Evolutionary conservation across 1,140 invertebrate species (phyloP).

Genomic region (Rhagoletis pomonella): DNA sequence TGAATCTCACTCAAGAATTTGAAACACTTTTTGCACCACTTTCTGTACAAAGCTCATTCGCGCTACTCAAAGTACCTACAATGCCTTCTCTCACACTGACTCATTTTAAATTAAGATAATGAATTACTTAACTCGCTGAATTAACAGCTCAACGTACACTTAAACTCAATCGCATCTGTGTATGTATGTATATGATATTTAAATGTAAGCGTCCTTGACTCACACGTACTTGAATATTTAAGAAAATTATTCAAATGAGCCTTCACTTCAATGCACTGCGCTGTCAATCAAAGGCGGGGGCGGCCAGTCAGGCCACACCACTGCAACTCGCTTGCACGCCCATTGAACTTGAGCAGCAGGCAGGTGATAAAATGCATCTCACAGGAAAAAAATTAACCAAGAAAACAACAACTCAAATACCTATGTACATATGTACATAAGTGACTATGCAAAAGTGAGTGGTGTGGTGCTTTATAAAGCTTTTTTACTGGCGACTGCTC

Average conservation of each 20-base stretch:
- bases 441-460: slow-evolving; percentile 13
- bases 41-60: no score
- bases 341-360: slow-evolving; percentile 17
- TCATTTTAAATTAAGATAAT: background rate
- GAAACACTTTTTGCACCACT: no score
- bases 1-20: no score
- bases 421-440: background rate
- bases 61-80: no score
- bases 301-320: background rate
- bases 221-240: slow-evolving; percentile 22
- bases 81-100: no score
- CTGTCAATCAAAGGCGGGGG: background rate
- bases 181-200: background rate
- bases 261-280: slow-evolving; percentile 7
- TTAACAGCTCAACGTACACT: background rate
- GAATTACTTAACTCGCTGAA: background rate
- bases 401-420: background rate
- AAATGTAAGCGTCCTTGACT: slow-evolving; percentile 24
- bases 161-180: background rate
- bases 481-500: background rate
- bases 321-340: background rate
- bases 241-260: slow-evolving; percentile 44
- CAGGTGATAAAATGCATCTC: slow-evolving; percentile 34
- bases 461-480: slow-evolving; percentile 5
- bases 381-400: background rate